A percentile compares a stretch with the other conserved stretches of the same genome.
These are phyloP conservation scores for Gallirallus australis DNA, from an alignment of 2,797 vertebrate genomes.

Conservation along the genomic window DNA sequence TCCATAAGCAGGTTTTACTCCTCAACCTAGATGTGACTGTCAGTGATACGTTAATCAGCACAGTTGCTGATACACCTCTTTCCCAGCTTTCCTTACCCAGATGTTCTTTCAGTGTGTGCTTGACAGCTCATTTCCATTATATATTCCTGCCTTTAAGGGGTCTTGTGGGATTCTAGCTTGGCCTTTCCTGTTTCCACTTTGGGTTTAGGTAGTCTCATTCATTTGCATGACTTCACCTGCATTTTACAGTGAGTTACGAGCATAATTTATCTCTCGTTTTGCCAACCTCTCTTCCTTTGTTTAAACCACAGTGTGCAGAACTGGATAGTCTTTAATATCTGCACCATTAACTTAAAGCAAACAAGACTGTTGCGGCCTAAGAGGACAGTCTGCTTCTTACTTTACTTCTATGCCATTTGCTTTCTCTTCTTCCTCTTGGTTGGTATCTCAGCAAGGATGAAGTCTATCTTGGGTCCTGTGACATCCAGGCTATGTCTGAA, in stretches of 20 bases:
- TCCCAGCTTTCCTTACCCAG: neutral
- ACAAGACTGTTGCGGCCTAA: neutral
- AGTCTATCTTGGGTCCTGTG: neutral
- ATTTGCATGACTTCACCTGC: neutral
- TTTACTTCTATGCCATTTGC: neutral
- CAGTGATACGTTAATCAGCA: neutral
- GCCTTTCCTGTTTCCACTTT: neutral
- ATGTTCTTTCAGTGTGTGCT: neutral
- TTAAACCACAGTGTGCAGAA: neutral
- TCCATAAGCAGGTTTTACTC: neutral
- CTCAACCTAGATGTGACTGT: neutral
- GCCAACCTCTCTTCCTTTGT: neutral
- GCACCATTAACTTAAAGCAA: neutral
- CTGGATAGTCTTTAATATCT: neutral
- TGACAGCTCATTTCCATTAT: neutral
- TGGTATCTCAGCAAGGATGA: neutral
- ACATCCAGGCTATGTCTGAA: neutral
- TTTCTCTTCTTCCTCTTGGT: neutral
- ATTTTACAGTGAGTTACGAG: neutral
- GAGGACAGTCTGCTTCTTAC: neutral
- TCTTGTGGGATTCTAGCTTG: neutral
- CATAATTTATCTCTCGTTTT: neutral
- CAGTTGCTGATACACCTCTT: neutral
- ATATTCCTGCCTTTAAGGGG: neutral
- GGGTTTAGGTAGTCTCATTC: neutral